Evolutionary conservation across 2,113 vertebrate species (phyloP), one percentile per base, ranked within the genome.

Genomic region (Chaetodon trifascialis): DNA sequence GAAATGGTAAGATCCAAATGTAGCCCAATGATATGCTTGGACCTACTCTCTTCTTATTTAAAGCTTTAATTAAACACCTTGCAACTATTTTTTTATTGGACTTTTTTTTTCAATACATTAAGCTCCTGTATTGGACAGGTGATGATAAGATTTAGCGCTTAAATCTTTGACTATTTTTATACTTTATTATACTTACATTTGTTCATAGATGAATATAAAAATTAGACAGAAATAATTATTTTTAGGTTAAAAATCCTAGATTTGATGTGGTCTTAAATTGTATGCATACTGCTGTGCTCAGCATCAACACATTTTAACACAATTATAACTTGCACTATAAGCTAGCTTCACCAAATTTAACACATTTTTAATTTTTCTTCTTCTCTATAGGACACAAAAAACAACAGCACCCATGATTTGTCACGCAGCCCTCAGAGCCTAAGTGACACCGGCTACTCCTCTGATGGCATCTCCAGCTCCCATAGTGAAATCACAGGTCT

Each of bases 401-500:
- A 97, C 95, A 95, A 96, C 96, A 97, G 97, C 88, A 94, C 95
- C 86, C 96, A 97, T 0, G 98, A 99, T 87, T 94, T 97, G 81
- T 98, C 98, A 60, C 97, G 97, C 71, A 96, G 95, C 66, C 95
- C 95, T 58, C 95, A 96, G 76, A 96, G 95, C 80, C 92, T 96
- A 59, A 96, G 95, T 76, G 95, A 96, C 84, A 96, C 95, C 0
- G 95, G 95, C n/a, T 96, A 96, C 89, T 96, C 95, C 47, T 96
- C 95, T 30, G 95, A 96, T 70, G 95, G 95, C 52, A 95, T 96
- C 84, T 99, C 98, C 70, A 99, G 98, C 91, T 99, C 98, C 0
- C 98, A 99, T 86, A 99, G 98, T 19, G 98, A 99, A 94, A 99
- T 99, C 90, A 98, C 97, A 0, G 97, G 97, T 19, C 90, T 98